phyloP scores from a whole-genome alignment of 2,797 vertebrate species.

The Pogonophryne albipinna region DNA sequence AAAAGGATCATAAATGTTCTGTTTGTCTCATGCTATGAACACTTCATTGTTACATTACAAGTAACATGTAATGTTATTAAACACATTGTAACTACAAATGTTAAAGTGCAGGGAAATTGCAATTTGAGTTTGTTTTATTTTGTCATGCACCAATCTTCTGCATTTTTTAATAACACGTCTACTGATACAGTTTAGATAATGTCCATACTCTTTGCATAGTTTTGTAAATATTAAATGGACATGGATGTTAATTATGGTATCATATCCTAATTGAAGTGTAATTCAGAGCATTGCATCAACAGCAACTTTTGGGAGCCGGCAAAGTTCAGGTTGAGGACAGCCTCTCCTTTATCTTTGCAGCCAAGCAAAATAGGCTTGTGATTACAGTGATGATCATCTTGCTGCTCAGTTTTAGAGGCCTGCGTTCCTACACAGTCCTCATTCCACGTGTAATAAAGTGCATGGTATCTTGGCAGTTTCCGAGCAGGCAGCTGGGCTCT shows the following conservation, averaged over 20 bases:
- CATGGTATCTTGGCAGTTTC: constrained; percentile 6
- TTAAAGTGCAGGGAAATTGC: not conserved
- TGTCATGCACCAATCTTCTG: no score
- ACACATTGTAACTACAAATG: not conserved
- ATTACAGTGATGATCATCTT: not conserved
- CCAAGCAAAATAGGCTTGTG: not conserved
- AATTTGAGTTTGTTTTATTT: no score
- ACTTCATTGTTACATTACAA: not conserved
- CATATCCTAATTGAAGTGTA: no score
- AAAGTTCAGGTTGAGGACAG: not conserved
- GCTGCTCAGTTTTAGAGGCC: constrained; percentile 13
- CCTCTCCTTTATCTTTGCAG: not conserved
- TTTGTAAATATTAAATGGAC: not conserved
- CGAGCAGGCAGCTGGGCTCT: constrained; percentile 28
- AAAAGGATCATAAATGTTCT: not conserved
- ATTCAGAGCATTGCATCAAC: not conserved
- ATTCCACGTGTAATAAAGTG: constrained; percentile 27
- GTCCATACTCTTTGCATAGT: no score
- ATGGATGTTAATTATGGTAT: no score
- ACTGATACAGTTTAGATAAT: no score
- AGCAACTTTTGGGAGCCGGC: not conserved
- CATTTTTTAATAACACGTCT: no score
- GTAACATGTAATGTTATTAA: not conserved
- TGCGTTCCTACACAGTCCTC: constrained; percentile 2
- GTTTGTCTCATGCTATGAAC: not conserved